Base-by-base conservation (phyloP, 2,888 invertebrate species). In the Leucophenga maculata region DNA sequence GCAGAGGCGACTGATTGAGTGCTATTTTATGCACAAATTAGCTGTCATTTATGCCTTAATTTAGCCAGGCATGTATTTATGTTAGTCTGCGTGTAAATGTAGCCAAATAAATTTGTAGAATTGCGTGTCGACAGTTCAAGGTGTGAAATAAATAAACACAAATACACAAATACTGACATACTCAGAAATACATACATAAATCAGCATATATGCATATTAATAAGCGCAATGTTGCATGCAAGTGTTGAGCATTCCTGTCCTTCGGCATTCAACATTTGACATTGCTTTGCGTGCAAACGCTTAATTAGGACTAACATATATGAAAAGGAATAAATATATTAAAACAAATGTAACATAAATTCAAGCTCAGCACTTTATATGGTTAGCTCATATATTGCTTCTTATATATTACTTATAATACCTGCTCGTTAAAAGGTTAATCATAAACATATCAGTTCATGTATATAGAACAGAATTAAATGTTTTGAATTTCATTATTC, bases 11-110 rank as follows among this genome's bases (percentile, higher is more conserved):
- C 6, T 50, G n/a, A n/a, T 16, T 50, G 50, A 16, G 18, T n/a
- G 57, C 31, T 14, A 11, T 57, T 57, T 57, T 14, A 60, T 32
- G 44, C 60, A 60, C 39, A 60, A 60, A 60, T 60, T 60, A 60
- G 44, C 60, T 60, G 60, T 60, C 60, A 60, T 44, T 60, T 60
- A 11, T 26, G 13, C 22, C 8, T 6, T 14, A 50, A 13, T 14
- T 14, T 6, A 13, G 50, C 1, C 13, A 11, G 16, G 16, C 1
- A 11, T 50, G n/a, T 50, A 8, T 14, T 1, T 6, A 3, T 46
- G 3, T 46, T 4, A 4, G 26, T n/a, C 13, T 46, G 46, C 6
- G 46, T 46, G 50, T 14, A 3, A 50, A 16, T 13, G n/a, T n/a
- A n/a, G n/a, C n/a, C n/a, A 13, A n/a, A n/a, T n/a, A n/a, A n/a